A percentile compares a stretch with the other conserved stretches of the same genome.
Conservation (phyloP, 2,113 vertebrate species). For the Melanotaenia duboulayi region DNA sequence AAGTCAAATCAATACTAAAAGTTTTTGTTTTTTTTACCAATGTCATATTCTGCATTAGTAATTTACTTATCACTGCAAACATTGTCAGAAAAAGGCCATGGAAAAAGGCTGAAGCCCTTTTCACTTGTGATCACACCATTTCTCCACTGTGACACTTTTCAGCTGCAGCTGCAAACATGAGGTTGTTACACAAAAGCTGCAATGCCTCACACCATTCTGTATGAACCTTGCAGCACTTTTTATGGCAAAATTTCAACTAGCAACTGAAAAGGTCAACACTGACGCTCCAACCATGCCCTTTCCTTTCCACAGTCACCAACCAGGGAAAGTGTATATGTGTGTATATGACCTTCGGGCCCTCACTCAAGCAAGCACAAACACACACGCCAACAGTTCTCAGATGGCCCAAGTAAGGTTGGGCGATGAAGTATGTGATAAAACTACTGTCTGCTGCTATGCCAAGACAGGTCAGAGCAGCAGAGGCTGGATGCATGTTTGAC, state of each 20-base stretch:
- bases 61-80: not conserved
- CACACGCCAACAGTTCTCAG: conserved; percentile 25
- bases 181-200: conserved; percentile 5
- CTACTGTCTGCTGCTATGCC: conserved; percentile 37
- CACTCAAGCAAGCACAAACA: conserved; percentile 4
- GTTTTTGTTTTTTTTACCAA: too few relatives aligned
- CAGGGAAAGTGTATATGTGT: conserved; percentile 4
- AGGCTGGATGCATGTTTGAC: conserved; percentile 54
- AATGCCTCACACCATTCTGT: not conserved
- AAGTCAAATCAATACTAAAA: too few relatives aligned
- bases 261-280: conserved; percentile 24
- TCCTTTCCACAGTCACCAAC: conserved; percentile 10
- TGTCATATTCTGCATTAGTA: too few relatives aligned
- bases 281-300: not conserved
- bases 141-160: not conserved
- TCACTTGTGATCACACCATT: not conserved
- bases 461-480: conserved; percentile 39
- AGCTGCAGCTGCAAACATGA: not conserved
- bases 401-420: conserved; percentile 13
- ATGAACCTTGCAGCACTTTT: conserved; percentile 12
- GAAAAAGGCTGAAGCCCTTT: not conserved
- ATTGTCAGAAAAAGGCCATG: not conserved
- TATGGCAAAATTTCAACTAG: conserved; percentile 25
- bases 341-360: conserved; percentile 4
- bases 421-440: conserved; percentile 50